Evolutionary conservation across 2,797 vertebrate genomes (phyloP).

Genomic region (Chrysocyon brachyurus): DNA sequence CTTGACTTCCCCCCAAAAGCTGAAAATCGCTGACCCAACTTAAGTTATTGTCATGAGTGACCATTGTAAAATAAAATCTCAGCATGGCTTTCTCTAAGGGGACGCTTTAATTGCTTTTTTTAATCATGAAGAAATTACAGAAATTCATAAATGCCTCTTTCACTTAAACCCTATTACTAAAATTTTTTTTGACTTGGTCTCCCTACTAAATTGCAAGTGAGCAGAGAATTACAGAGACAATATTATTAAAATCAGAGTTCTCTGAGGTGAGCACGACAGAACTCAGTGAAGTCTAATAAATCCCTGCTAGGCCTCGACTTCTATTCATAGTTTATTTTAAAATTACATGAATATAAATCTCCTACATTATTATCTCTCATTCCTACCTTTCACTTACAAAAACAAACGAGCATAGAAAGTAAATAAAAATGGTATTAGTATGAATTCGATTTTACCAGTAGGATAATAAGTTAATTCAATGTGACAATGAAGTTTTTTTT

Average conservation of each 20-base stretch:
- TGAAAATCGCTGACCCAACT: neutral
- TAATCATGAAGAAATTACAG: neutral
- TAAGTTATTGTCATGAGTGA: neutral
- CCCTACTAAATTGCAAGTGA: neutral
- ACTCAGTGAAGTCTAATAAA: neutral
- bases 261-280: neutral
- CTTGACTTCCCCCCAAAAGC: neutral
- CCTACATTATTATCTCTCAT: neutral
- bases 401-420: neutral
- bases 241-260: neutral
- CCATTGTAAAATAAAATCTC: conserved; percentile 16
- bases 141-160: conserved; percentile 6
- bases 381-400: neutral
- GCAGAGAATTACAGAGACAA: neutral
- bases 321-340: neutral
- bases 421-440: neutral
- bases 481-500: neutral
- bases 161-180: neutral
- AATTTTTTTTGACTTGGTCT: neutral
- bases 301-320: neutral
- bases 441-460: neutral
- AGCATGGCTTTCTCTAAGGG: neutral
- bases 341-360: neutral
- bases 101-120: neutral
- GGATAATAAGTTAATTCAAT: neutral